A percentile compares a stretch with the other conserved stretches of the same genome.
Conservation (phyloP, 2,888 invertebrate genomes). For the Drosophila bunnanda region DNA sequence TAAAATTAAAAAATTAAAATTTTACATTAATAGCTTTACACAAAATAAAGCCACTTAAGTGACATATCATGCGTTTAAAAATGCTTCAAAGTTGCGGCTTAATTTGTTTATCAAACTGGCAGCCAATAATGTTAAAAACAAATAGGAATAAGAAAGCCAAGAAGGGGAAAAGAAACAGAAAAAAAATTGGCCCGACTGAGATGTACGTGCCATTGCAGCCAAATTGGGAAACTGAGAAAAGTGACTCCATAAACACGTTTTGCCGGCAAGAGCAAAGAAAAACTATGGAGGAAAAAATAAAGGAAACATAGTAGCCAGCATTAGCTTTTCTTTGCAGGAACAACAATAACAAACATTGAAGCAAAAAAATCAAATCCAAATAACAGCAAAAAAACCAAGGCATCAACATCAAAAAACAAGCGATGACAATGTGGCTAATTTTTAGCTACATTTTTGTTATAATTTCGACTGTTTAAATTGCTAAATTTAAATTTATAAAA, state of each 20-base stretch:
- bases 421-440: not conserved
- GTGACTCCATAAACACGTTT: constrained; percentile 70
- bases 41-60: not conserved
- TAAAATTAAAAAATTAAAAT: too few species aligned
- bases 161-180: not conserved
- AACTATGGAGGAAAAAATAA: constrained; percentile 9
- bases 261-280: constrained; percentile 27
- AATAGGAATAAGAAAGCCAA: not conserved
- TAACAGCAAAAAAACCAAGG: not conserved
- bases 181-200: not conserved
- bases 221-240: constrained; percentile 28
- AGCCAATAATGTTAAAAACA: constrained; percentile 14
- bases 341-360: not conserved
- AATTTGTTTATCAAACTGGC: constrained; percentile 64
- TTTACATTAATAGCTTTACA: not conserved
- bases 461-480: not conserved
- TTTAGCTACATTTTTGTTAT: not conserved
- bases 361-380: constrained; percentile 1
- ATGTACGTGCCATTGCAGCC: constrained; percentile 38
- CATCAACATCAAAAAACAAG: not conserved
- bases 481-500: not conserved
- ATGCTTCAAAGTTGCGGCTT: constrained; percentile 46
- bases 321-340: not conserved
- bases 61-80: not conserved
- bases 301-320: not conserved